Percentiles rank a stretch among this genome's conserved stretches.
phyloP scores from a whole-genome alignment of 2,113 vertebrate species.

The Fulmarus glacialis region DNA sequence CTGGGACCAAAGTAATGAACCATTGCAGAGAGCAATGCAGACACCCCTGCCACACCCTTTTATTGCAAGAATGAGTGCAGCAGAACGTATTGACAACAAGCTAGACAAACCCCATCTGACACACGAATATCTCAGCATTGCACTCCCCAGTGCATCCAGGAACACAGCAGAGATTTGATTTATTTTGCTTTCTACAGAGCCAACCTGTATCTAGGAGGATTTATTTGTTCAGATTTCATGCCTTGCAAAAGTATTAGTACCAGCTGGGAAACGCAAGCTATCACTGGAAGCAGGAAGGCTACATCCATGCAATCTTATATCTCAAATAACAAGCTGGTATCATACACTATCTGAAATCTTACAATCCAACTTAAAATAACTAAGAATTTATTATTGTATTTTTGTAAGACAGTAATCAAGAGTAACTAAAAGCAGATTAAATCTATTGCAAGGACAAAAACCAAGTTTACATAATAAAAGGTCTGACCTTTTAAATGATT shows the following conservation, averaged over 20 bases:
- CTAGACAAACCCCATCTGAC: neutral
- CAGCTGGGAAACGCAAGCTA: neutral
- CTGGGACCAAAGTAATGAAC: neutral
- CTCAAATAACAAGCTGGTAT: neutral
- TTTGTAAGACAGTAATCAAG: neutral
- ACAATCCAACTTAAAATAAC: neutral
- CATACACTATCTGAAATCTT: neutral
- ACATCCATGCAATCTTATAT: neutral
- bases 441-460: neutral
- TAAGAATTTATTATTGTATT: neutral
- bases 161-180: neutral
- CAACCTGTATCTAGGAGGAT: neutral
- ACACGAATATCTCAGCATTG: neutral
- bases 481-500: constrained; percentile 51
- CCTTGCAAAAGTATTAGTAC: neutral
- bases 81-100: neutral
- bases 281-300: neutral
- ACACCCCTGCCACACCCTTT: neutral
- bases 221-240: neutral
- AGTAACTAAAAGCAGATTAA: neutral
- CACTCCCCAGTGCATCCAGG: neutral
- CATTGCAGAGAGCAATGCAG: neutral
- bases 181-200: neutral
- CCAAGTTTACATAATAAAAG: constrained; percentile 42
- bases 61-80: neutral